phyloP scores from a whole-genome alignment of 2,888 invertebrate species.

The Chymomyza caudatula region DNA sequence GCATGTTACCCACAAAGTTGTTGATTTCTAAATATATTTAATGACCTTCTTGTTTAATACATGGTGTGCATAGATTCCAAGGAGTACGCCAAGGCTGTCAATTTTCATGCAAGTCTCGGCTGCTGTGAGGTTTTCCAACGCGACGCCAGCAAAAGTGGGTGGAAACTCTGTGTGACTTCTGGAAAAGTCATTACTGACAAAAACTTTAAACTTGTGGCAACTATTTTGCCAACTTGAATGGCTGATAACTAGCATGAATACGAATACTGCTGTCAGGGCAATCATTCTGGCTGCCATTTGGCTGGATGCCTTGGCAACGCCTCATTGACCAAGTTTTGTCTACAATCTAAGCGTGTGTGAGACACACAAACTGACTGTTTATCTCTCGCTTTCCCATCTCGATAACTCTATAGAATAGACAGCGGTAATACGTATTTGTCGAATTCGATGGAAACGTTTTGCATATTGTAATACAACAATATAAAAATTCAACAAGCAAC shows the following conservation, averaged over 20 bases:
- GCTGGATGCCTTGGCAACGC: background rate
- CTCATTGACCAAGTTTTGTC: background rate
- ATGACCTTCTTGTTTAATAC: background rate
- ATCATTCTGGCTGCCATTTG: background rate
- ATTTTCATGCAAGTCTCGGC: background rate
- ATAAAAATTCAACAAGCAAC: slow-evolving; percentile 21
- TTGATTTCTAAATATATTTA: background rate
- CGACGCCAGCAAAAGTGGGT: too few relatives aligned
- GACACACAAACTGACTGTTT: background rate
- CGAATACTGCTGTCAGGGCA: background rate
- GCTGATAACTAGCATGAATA: background rate
- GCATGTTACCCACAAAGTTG: too few relatives aligned
- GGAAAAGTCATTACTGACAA: background rate
- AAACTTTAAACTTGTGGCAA: background rate
- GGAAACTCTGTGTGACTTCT: background rate
- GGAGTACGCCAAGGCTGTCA: background rate
- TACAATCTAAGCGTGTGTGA: background rate
- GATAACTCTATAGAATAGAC: background rate
- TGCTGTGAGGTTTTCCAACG: background rate
- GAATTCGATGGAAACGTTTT: slow-evolving; percentile 54
- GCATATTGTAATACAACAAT: slow-evolving; percentile 65
- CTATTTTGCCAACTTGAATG: background rate
- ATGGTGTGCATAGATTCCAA: background rate
- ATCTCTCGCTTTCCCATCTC: background rate
- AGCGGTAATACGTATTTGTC: background rate